Base-by-base conservation (phyloP, 2,113 vertebrate genomes). In the Bambusicola thoracicus region DNA sequence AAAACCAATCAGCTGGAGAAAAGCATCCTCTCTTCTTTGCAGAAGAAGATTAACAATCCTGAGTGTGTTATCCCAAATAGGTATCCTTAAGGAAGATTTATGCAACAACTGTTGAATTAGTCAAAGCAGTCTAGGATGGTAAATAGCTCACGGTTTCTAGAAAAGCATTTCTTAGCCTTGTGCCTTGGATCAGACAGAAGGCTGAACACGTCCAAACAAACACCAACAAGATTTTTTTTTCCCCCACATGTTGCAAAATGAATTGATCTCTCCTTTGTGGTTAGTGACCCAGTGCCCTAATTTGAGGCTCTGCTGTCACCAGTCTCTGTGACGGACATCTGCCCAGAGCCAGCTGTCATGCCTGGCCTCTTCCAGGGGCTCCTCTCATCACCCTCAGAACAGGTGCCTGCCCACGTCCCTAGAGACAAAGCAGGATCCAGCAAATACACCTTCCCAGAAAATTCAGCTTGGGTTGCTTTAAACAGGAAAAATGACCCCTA, bases 261-360 rank as follows among this genome's bases (percentile, higher is more conserved):
- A 19, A 92, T 69, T 69, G 86, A 84, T 83, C 24, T 75, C n/a
- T 81, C 58, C 70, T 46, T 66, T 53, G 1, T 69, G 34, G 21
- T 46, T 63, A 59, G 38, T 70, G 73, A 91, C 77, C 93, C 8
- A 11, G 27, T 96, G 85, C 41, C 51, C 91, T 89, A 82, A 80
- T 93, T 85, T 89, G 49, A 51, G 81, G 38, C 63, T 80, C 38
- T 59, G 40, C 46, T 92, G 81, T 38, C 75, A 77, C 58, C 91
- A 66, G 63, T 40, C 63, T 82, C 30, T 25, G 11, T 32, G 62
- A 90, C 38, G 0, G 38, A 80, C 40, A 73, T 92, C 79, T 90
- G 68, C 79, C 76, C 85, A 74, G 75, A 80, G 17, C 55, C 87
- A 89, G 70, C 89, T 90, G 75, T 73, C 0, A 8, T 2, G 4